Evolutionary conservation across 2,888 invertebrate species (phyloP).

Genomic region (Drosophila fungiperda): DNA sequence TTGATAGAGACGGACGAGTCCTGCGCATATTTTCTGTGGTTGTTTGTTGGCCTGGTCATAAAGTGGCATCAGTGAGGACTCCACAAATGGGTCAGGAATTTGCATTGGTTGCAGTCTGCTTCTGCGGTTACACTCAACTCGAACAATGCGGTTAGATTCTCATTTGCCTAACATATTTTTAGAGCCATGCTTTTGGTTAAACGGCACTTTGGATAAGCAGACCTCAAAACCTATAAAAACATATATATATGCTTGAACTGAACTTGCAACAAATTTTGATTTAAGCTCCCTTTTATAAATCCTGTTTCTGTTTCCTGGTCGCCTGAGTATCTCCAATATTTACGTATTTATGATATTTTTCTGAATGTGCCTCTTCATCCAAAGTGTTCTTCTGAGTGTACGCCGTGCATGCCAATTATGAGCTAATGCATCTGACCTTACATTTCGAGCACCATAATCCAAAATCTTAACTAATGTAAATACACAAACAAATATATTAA

Average conservation of each 20-base stretch:
- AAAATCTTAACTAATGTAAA: conserved; percentile 26
- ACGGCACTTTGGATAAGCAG: conserved; percentile 22
- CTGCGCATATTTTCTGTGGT: conserved; percentile 2
- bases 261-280: conserved; percentile 26
- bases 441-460: conserved; percentile 17
- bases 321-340: conserved; percentile 46
- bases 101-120: conserved; percentile 15
- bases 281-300: conserved; percentile 47
- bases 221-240: conserved; percentile 12
- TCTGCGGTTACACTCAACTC: conserved; percentile 29
- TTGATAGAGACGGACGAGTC: not conserved
- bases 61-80: conserved; percentile 6
- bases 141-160: conserved; percentile 4
- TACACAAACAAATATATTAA: conserved; percentile 4
- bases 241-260: conserved; percentile 2
- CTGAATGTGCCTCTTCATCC: conserved; percentile 72
- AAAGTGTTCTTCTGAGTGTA: conserved; percentile 48
- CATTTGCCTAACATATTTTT: not conserved
- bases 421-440: conserved; percentile 47
- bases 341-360: conserved; percentile 39
- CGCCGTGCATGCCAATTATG: conserved; percentile 48
- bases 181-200: not conserved
- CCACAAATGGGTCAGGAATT: not conserved
- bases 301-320: conserved; percentile 43
- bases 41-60: not conserved